Percentiles rank a stretch among this genome's conserved stretches.
phyloP scores from a whole-genome alignment of 1,140 invertebrate genomes.

The Scaptodrosophila lebanonensis region DNA sequence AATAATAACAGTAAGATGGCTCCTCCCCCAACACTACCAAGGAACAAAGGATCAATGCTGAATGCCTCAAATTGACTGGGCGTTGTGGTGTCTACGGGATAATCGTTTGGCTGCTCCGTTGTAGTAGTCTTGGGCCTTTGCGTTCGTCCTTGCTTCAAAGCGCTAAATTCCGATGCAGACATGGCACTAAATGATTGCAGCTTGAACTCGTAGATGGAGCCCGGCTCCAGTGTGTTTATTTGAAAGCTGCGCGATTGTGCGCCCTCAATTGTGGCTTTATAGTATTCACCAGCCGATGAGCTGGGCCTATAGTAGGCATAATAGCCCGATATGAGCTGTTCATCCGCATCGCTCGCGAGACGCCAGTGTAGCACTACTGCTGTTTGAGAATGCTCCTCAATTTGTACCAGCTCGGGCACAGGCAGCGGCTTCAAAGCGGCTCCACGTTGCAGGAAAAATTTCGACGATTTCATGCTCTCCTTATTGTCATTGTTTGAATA shows the following conservation, averaged over 20 bases:
- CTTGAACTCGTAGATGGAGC: conserved; percentile 93
- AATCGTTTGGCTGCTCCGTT: conserved; percentile 39
- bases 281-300: conserved; percentile 88
- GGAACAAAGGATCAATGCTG: conserved; percentile 45
- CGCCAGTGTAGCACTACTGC: conserved; percentile 86
- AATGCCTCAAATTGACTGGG: conserved; percentile 62
- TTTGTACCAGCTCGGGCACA: conserved; percentile 85
- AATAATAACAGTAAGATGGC: conserved; percentile 53
- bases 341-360: conserved; percentile 32
- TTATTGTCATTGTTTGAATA: conserved; percentile 97
- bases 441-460: conserved; percentile 86
- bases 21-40: conserved; percentile 52
- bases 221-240: conserved; percentile 86
- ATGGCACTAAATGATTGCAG: conserved; percentile 92
- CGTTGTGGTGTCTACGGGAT: conserved; percentile 39
- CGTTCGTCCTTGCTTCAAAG: conserved; percentile 86
- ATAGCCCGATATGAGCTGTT: conserved; percentile 81
- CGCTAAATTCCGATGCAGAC: conserved; percentile 91
- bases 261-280: conserved; percentile 87
- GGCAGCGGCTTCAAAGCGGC: conserved; percentile 81
- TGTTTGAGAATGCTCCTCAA: conserved; percentile 84
- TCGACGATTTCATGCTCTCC: conserved; percentile 86
- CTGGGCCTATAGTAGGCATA: conserved; percentile 92
- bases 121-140: conserved; percentile 63
- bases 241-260: conserved; percentile 82